A percentile compares a stretch with the other conserved stretches of the same genome.
Evolutionary conservation across 2,113 vertebrate species (phyloP).

Genomic region (Xerus inauris): DNA sequence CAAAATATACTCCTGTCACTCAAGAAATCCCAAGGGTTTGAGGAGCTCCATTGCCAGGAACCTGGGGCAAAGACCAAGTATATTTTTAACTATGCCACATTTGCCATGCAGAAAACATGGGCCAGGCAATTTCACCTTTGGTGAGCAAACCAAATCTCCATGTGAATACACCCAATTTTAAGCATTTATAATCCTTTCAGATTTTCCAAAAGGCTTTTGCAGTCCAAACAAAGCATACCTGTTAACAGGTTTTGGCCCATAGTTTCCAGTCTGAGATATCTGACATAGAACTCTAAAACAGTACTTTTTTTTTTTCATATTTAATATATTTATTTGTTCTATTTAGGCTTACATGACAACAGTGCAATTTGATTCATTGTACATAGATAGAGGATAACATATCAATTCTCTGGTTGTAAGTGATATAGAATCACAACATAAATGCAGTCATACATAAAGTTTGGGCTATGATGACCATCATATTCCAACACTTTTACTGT

Average conservation of each 20-base stretch:
- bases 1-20: not conserved
- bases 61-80: not conserved
- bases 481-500: no score
- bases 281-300: not conserved
- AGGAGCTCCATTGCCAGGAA: not conserved
- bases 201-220: not conserved
- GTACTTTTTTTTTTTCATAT: no score
- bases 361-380: no score
- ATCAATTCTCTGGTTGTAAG: no score
- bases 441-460: no score
- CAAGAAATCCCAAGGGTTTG: not conserved
- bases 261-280: not conserved
- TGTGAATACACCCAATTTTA: not conserved
- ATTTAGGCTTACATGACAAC: no score
- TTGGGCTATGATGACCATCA: no score
- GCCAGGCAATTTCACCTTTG: not conserved
- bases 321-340: no score
- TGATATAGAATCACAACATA: no score
- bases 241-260: not conserved
- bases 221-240: not conserved
- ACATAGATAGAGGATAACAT: no score
- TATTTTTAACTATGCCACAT: not conserved
- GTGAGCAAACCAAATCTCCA: not conserved
- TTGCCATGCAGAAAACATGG: not conserved
- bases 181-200: not conserved